Conservation (phyloP, 2,888 invertebrate species). For the Yponomeuta cagnagella region DNA sequence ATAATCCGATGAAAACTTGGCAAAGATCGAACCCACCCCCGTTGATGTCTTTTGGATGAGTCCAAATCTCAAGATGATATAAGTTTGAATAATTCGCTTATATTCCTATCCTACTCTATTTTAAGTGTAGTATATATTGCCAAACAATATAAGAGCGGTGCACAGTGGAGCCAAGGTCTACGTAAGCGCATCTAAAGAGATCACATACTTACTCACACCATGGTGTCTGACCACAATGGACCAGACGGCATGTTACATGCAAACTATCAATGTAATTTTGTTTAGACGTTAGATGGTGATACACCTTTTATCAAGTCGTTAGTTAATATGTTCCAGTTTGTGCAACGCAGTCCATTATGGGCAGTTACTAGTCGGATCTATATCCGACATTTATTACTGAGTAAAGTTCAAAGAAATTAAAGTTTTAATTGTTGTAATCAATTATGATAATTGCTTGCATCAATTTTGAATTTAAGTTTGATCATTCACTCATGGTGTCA, state of each 20-base stretch:
- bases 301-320: background rate
- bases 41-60: conserved; percentile 15
- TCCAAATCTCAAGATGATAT: background rate
- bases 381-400: background rate
- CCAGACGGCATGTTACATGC: background rate
- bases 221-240: background rate
- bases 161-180: conserved; percentile 34
- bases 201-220: background rate
- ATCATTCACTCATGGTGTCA: background rate
- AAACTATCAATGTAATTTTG: background rate
- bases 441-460: background rate
- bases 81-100: background rate
- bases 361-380: background rate
- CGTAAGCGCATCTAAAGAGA: conserved; percentile 19
- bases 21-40: background rate
- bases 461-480: background rate
- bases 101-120: background rate
- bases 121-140: background rate
- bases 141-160: conserved; percentile 12
- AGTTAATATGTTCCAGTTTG: background rate
- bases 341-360: background rate
- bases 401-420: background rate
- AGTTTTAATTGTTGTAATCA: background rate
- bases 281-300: background rate
- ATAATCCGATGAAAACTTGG: background rate